phyloP scores from a whole-genome alignment of 1,140 invertebrate species.

The Tribolium castaneum region DNA sequence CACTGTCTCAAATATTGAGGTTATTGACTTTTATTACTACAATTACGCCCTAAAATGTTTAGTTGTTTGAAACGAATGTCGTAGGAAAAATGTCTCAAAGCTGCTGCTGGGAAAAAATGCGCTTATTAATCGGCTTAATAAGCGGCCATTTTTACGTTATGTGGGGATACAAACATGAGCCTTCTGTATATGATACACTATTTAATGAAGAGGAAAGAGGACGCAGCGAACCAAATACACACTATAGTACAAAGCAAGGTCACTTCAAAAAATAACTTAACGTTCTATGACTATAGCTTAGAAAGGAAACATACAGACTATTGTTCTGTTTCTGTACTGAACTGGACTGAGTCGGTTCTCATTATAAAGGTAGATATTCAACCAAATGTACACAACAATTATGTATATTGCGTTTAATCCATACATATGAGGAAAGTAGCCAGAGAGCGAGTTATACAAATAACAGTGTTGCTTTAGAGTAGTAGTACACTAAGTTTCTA shows the following conservation, averaged over 20 bases:
- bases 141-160: conserved; percentile 30
- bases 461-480: conserved; percentile 32
- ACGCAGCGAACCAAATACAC: conserved; percentile 56
- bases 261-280: conserved; percentile 63
- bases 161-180: conserved; percentile 47
- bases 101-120: conserved; percentile 45
- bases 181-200: conserved; percentile 52
- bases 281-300: conserved; percentile 58
- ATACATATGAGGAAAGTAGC: conserved; percentile 37
- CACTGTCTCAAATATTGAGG: conserved; percentile 27
- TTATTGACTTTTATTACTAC: conserved; percentile 29
- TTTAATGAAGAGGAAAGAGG: conserved; percentile 41
- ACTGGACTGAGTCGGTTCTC: conserved; percentile 44
- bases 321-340: conserved; percentile 51
- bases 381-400: conserved; percentile 36
- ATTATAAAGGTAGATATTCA: conserved; percentile 46
- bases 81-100: conserved; percentile 51
- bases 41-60: conserved; percentile 24
- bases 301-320: conserved; percentile 53
- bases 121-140: conserved; percentile 38
- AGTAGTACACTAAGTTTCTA: conserved; percentile 22
- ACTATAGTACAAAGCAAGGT: conserved; percentile 63
- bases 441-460: conserved; percentile 38
- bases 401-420: conserved; percentile 38
- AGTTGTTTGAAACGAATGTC: conserved; percentile 28